Conservation (phyloP, 2,797 vertebrate genomes). For the Chelidonichthys spinosus region DNA sequence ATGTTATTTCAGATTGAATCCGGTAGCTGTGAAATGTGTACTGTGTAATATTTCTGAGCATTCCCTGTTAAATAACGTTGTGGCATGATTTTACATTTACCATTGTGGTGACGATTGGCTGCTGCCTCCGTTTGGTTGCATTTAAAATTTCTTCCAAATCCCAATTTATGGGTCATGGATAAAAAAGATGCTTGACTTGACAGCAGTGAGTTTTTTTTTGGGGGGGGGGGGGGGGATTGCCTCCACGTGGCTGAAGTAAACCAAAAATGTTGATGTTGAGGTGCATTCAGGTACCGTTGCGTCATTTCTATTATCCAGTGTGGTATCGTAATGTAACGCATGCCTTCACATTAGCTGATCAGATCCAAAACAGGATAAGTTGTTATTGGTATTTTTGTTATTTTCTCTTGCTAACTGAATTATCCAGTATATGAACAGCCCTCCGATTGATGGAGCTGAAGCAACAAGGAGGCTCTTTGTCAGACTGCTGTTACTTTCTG, state of each 20-base stretch:
- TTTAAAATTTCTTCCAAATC: conserved; percentile 21
- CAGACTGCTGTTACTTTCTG: conserved; percentile 25
- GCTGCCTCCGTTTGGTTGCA: neutral
- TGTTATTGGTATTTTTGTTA: neutral
- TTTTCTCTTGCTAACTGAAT: neutral
- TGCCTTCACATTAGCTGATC: neutral
- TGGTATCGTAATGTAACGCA: neutral
- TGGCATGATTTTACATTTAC: conserved; percentile 5
- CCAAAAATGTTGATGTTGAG: neutral
- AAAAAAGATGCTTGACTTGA: conserved; percentile 45
- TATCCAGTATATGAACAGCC: conserved; percentile 3
- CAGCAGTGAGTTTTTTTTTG: neutral
- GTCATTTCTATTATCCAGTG: neutral
- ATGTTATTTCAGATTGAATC: conserved; percentile 18
- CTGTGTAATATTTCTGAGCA: neutral
- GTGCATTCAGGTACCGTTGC: neutral
- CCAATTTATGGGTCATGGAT: conserved; percentile 24
- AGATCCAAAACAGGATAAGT: neutral
- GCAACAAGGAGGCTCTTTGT: conserved; percentile 49
- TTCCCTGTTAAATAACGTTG: conserved; percentile 8
- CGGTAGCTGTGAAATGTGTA: neutral
- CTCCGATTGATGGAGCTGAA: conserved; percentile 26
- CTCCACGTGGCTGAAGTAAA: neutral
- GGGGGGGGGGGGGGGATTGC: neutral
- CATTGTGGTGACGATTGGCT: neutral